Evolutionary conservation across 2,888 invertebrate genomes (phyloP).

Genomic region (Liopterus haemorrhoidalis): DNA sequence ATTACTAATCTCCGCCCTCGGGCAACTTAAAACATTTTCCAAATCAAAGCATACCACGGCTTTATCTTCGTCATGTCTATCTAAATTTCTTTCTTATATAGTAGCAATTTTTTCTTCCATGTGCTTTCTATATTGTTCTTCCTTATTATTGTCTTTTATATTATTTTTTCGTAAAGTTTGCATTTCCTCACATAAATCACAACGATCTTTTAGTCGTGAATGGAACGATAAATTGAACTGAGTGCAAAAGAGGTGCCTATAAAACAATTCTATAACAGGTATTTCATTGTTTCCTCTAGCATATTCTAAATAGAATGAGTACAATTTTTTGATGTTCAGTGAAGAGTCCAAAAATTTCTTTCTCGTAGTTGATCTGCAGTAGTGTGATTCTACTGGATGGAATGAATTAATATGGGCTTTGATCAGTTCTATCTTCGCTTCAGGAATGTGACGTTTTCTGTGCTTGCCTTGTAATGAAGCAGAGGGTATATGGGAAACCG

Average conservation of each 20-base stretch:
- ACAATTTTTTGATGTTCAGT: neutral
- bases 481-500: neutral
- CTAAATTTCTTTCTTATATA: neutral
- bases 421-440: neutral
- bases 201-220: neutral
- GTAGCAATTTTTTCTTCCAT: too few species aligned
- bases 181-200: slow-evolving; percentile 6
- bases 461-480: too few species aligned
- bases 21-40: slow-evolving; percentile 32
- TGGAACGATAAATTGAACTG: neutral
- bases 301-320: neutral
- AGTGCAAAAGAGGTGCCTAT: too few species aligned
- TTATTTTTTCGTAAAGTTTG: neutral
- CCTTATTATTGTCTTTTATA: too few species aligned
- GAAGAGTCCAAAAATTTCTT: neutral
- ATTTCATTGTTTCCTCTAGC: neutral
- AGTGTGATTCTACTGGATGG: neutral
- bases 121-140: slow-evolving; percentile 1
- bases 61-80: slow-evolving; percentile 1
- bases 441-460: too few species aligned
- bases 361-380: neutral
- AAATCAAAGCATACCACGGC: slow-evolving; percentile 24
- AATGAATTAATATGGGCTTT: neutral
- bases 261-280: slow-evolving; percentile 1
- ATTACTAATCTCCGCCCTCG: slow-evolving; percentile 29